phyloP scores from a whole-genome alignment of 2,797 vertebrate genomes.

The Microctenopoma stevenorrisi region DNA sequence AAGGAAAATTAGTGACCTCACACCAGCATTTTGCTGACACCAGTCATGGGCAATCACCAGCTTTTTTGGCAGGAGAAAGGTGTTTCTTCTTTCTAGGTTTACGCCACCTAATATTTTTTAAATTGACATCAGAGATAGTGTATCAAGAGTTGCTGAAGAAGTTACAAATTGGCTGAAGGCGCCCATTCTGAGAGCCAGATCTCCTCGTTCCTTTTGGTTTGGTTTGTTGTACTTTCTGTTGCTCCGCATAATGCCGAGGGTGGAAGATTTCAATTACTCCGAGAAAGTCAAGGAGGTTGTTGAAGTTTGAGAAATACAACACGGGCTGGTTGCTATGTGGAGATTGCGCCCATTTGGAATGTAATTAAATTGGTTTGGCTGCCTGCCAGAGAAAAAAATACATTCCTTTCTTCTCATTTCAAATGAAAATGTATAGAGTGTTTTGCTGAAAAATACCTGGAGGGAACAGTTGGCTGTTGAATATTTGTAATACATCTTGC shows the following conservation, averaged over 20 bases:
- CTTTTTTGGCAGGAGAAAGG: conserved; percentile 59
- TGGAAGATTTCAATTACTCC: conserved; percentile 79
- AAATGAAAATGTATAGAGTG: conserved; percentile 79
- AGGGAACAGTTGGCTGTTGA: conserved; percentile 77
- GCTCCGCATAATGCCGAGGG: conserved; percentile 66
- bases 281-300: conserved; percentile 78
- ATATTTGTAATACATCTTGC: conserved; percentile 81
- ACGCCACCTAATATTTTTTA: conserved; percentile 75
- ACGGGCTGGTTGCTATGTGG: conserved; percentile 67
- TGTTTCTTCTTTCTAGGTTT: conserved; percentile 39
- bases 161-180: conserved; percentile 73
- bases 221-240: conserved; percentile 71
- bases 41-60: conserved; percentile 54
- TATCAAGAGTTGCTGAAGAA: conserved; percentile 74
- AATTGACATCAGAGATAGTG: conserved; percentile 78
- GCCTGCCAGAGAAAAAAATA: conserved; percentile 63
- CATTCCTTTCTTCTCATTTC: conserved; percentile 69
- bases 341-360: conserved; percentile 80
- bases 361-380: conserved; percentile 80
- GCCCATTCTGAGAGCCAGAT: conserved; percentile 56
- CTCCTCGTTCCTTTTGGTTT: conserved; percentile 60
- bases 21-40: conserved; percentile 61
- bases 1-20: conserved; percentile 53
- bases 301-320: conserved; percentile 80
- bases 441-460: conserved; percentile 80